Evolutionary conservation across 2,888 invertebrate genomes (phyloP).

Genomic region (Urechis unicinctus): DNA sequence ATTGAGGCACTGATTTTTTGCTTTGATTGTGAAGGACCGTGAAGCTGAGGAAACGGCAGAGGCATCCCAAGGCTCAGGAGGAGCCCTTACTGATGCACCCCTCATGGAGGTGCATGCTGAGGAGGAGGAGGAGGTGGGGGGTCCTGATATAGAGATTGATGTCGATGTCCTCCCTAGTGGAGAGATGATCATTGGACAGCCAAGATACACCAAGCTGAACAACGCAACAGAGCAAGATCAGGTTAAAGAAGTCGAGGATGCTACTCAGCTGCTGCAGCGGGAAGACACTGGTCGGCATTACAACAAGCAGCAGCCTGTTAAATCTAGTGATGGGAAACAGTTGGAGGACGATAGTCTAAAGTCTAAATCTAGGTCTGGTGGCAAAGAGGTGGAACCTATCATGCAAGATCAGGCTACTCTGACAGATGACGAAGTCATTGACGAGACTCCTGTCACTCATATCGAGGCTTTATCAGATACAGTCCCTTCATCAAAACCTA

Average conservation of each 20-base stretch:
- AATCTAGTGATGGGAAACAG: not conserved
- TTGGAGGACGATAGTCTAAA: not conserved
- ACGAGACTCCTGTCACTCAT: too few species aligned
- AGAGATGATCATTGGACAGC: not conserved
- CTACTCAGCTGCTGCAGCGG: not conserved
- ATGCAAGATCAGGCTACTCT: too few species aligned
- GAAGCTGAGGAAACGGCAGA: not conserved
- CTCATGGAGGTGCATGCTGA: not conserved
- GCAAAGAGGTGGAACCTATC: too few species aligned
- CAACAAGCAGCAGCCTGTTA: not conserved
- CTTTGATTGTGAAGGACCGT: not conserved
- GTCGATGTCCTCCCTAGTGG: not conserved
- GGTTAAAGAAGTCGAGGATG: slow-evolving; percentile 40
- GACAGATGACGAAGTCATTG: too few species aligned
- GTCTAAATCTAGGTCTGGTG: too few species aligned
- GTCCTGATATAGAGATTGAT: not conserved
- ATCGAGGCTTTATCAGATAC: too few species aligned
- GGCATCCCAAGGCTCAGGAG: too few species aligned
- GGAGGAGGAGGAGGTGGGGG: not conserved
- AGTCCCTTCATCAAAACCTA: too few species aligned
- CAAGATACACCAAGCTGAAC: not conserved
- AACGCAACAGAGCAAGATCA: slow-evolving; percentile 10
- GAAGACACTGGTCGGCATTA: not conserved
- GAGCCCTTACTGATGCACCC: too few species aligned
- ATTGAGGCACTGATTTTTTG: not conserved